Evolutionary conservation across 2,888 invertebrate species (phyloP).

Genomic region (Mycalesis mineus): DNA sequence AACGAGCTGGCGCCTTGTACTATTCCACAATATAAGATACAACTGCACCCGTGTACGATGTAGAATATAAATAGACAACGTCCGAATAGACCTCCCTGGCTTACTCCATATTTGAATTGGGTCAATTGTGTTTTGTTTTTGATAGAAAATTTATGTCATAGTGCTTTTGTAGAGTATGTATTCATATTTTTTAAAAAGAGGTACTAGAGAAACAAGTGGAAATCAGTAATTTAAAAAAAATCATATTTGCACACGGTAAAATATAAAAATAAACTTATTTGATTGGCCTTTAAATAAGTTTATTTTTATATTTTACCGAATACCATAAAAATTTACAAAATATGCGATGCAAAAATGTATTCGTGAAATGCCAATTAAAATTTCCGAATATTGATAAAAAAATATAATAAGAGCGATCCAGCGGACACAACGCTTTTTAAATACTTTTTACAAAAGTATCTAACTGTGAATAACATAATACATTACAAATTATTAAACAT

Average conservation of each 20-base stretch:
- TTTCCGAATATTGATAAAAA: background rate
- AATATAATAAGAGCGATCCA: no score
- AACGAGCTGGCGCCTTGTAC: constrained; percentile 4
- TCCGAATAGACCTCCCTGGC: background rate
- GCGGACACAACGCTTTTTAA: no score
- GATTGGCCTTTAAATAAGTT: no score
- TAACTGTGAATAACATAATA: constrained; percentile 8
- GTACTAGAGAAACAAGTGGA: no score
- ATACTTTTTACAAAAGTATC: background rate
- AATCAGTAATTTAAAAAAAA: no score
- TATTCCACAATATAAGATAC: background rate
- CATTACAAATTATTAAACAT: constrained; percentile 20
- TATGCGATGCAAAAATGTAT: background rate
- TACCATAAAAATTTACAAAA: background rate
- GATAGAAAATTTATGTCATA: no score
- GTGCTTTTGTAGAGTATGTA: no score
- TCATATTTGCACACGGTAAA: no score
- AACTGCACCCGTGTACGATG: background rate
- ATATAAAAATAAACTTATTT: no score
- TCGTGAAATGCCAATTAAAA: background rate
- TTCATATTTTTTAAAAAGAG: no score
- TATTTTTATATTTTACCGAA: no score
- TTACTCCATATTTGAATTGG: background rate
- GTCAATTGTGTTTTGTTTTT: no score
- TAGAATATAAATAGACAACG: background rate